Evolutionary conservation across 2,113 vertebrate species (phyloP), one percentile per base, ranked within the genome.

Genomic region (Notechis scutatus): DNA sequence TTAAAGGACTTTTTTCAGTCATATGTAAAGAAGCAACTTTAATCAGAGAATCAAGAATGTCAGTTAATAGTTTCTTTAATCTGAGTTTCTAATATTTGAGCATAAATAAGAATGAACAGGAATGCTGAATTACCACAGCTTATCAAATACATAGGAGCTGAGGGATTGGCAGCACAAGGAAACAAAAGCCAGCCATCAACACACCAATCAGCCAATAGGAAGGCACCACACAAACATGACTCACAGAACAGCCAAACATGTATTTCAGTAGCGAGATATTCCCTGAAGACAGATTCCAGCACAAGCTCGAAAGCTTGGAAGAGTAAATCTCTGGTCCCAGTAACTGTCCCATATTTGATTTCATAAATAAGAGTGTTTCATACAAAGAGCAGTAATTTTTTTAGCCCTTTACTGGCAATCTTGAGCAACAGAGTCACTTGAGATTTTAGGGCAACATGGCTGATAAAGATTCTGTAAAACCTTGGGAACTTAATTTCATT

Each of bases 11-110:
- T 55, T 55, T 87, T 39, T 56, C 54, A 89, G 54, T 55, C 54
- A 54, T 34, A 39, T 34, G 4, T 34, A 88, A 69, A 64, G 59
- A 69, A 90, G 42, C 26, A 29, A 47, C 42, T 69, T 50, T 74
- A 21, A 7, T 90, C 45, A 69, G 8, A 3, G 3, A 47, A 61
- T 61, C 61, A 69, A 7, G 15, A 5, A n/a, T 90, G 1, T 52
- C 29, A 69, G n/a, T 74, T 50, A 90, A 90, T 90, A 18, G 47
- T 90, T 90, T 89, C 23, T 74, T 69, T 91, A 91, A 54, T 34
- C 64, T 81, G 20, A 54, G 54, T 54, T 54, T 88, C n/a, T 69
- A 34, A 23, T 34, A 69, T 52, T 52, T 54, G 20, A 52, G 3
- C n/a, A 42, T 39, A 81, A 39, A 42, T 34, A 21, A 42, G 11